Percentiles rank a stretch among this genome's conserved stretches.
phyloP scores from a whole-genome alignment of 2,888 invertebrate genomes.

The Apotomis capreana region DNA sequence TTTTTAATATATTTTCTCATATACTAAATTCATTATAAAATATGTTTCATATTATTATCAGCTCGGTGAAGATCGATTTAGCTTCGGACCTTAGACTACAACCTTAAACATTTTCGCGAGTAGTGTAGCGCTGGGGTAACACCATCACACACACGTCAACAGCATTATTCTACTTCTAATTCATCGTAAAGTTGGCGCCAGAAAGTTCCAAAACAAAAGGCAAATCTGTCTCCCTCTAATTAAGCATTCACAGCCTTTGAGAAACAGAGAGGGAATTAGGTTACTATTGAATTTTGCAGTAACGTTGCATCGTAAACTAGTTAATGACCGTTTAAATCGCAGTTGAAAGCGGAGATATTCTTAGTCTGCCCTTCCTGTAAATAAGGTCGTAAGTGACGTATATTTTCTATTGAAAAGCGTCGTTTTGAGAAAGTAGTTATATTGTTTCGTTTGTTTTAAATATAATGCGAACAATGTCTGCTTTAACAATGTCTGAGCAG shows the following conservation, averaged over 20 bases:
- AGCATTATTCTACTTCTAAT: background rate
- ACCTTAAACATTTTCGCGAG: too few relatives aligned
- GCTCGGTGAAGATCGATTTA: too few relatives aligned
- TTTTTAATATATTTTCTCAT: too few relatives aligned
- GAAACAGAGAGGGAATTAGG: background rate
- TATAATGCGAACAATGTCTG: conserved; percentile 28
- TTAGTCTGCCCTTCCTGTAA: background rate
- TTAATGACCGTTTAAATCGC: conserved; percentile 35
- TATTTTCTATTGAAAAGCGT: background rate
- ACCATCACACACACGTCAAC: background rate
- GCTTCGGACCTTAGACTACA: too few relatives aligned
- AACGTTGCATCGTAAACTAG: conserved; percentile 22
- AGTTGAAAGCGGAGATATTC: conserved; percentile 35
- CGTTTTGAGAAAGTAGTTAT: background rate
- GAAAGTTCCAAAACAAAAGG: conserved; percentile 7
- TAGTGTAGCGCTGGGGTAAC: too few relatives aligned
- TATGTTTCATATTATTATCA: too few relatives aligned
- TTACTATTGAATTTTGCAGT: conserved; percentile 22
- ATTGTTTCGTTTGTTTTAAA: conserved; percentile 31
- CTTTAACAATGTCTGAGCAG: background rate
- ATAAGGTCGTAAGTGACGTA: background rate
- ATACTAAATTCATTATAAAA: too few relatives aligned
- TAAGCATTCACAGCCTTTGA: background rate
- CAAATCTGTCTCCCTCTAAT: background rate
- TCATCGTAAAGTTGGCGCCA: conserved; percentile 8